Percentiles rank a stretch among this genome's conserved stretches.
Conservation (phyloP, 2,113 vertebrate genomes). For the Elaphurus davidianus region DNA sequence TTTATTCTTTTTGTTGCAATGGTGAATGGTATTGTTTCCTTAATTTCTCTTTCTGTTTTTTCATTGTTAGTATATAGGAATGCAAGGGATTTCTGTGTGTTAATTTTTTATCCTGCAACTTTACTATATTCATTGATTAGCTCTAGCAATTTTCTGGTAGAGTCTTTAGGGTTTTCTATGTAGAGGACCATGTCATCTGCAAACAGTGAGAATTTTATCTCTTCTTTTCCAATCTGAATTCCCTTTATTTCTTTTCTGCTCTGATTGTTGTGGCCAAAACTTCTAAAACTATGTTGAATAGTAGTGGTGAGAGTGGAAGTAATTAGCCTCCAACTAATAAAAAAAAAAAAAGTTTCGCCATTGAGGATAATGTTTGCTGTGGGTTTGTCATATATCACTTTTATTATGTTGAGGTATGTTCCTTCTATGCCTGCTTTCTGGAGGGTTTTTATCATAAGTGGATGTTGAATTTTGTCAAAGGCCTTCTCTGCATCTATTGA, state of each 20-base stretch:
- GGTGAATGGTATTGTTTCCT: neutral
- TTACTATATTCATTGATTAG: neutral
- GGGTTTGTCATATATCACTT: neutral
- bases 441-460: neutral
- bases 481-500: neutral
- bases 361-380: neutral
- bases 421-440: neutral
- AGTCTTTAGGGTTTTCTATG: neutral
- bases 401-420: neutral
- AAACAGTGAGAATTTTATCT: neutral
- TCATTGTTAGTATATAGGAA: neutral
- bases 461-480: neutral
- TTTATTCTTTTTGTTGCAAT: neutral
- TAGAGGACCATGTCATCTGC: neutral
- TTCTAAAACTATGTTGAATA: neutral
- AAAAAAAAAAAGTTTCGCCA: neutral
- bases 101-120: neutral
- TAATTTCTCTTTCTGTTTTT: neutral
- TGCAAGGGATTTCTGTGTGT: neutral
- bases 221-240: neutral
- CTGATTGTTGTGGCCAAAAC: neutral
- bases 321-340: no score
- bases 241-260: neutral
- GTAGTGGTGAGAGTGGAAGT: neutral
- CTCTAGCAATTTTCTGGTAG: neutral